Base-by-base conservation (phyloP, 2,888 invertebrate genomes). In the Lepeophtheirus nordmannii region DNA sequence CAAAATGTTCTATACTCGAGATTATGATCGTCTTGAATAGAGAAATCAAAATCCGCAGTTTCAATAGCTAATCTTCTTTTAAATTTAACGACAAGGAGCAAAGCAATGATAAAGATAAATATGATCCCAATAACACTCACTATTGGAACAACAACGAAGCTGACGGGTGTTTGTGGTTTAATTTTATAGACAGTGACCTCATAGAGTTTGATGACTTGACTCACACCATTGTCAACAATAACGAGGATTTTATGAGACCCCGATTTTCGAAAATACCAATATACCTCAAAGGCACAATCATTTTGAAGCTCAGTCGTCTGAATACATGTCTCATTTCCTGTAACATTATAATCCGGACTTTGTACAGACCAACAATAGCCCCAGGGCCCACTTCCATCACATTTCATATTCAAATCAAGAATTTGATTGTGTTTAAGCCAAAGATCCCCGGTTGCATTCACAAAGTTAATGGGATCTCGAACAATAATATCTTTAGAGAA, bases 11-110 rank as follows among this genome's bases (percentile, higher is more conserved):
- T 89, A 74, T 89, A 90, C 72, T 89, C 89, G 77, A 87, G 80
- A 70, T 89, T 87, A 17, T 84, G 82, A 70, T 82, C 83, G 73
- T 83, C 82, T 72, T 23, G 37, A 23, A 60, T 17, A 30, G 89
- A 88, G 74, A 91, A 91, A 75, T 91, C 88, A 73, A 91, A 91
- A 75, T 91, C 87, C 0, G 91, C 90, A 14, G 89, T 89, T 79
- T 91, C 91, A 59, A 91, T 82, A 1, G 83, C 84, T 72, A 85
- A 85, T 70, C 86, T 86, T 75, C 8, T 76, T 75, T 62, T 68
- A 69, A 68, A 70, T 63, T 38, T 41, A 41, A 17, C 68, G 67
- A 59, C 53, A 41, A 46, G 53, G 17, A n/a, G 53, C 14, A 46
- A 17, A n/a, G 53, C 53, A 17, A 46, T 46, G 53, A 46, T 46